A percentile compares a stretch with the other conserved stretches of the same genome.
phyloP scores from a whole-genome alignment of 2,888 invertebrate genomes.

The Lydus trimaculatus region DNA sequence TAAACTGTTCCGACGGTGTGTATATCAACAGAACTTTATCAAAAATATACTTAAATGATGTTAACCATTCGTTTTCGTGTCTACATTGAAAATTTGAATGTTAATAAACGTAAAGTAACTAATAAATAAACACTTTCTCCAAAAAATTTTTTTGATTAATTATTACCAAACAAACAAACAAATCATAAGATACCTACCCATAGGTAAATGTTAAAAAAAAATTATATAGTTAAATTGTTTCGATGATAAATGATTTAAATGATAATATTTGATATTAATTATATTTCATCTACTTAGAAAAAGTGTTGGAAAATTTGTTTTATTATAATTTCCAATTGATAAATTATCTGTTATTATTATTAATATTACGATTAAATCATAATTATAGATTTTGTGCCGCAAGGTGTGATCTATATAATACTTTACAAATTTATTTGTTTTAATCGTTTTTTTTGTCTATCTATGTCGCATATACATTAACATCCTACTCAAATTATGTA shows the following conservation, averaged over 20 bases:
- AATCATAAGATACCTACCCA: too few species aligned
- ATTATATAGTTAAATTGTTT: neutral
- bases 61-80: neutral
- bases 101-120: neutral
- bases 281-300: neutral
- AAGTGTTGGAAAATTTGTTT: neutral
- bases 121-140: neutral
- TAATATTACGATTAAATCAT: neutral
- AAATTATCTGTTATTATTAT: conserved; percentile 4
- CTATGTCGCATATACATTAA: conserved; percentile 18
- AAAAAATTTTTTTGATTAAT: neutral
- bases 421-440: conserved; percentile 14
- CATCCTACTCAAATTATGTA: neutral
- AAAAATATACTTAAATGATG: neutral
- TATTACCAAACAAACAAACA: neutral
- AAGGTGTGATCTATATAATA: neutral
- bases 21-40: neutral
- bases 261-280: neutral
- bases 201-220: neutral
- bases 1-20: conserved; percentile 3
- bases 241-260: neutral
- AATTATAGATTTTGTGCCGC: neutral
- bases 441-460: conserved; percentile 20
- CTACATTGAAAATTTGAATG: neutral
- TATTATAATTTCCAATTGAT: neutral